phyloP scores from a whole-genome alignment of 2,113 vertebrate genomes.

The Corythaeola cristata region DNA sequence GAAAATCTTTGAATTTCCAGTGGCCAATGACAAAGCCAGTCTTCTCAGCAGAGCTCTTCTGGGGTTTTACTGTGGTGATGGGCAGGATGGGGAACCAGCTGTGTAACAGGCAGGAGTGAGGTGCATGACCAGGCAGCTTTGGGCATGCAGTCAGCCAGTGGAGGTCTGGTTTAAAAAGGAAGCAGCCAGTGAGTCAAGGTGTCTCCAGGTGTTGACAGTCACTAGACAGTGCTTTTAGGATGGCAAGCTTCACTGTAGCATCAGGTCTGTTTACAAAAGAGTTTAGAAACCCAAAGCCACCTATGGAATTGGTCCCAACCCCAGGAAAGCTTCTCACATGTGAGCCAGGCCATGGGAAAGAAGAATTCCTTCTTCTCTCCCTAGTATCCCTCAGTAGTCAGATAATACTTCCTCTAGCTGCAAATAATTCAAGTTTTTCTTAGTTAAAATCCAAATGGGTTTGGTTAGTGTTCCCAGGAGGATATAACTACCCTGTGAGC shows the following conservation, averaged over 20 bases:
- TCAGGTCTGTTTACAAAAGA: background rate
- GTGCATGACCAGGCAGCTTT: background rate
- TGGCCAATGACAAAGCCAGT: background rate
- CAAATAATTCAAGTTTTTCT: background rate
- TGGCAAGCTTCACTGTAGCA: background rate
- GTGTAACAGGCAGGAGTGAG: background rate
- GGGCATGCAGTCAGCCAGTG: accelerated
- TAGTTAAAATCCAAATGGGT: background rate
- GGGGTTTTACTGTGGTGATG: background rate
- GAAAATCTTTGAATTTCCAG: background rate
- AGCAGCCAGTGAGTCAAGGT: accelerated
- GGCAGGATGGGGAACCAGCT: background rate
- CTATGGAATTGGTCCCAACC: background rate
- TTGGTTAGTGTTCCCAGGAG: background rate
- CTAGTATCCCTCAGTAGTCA: background rate
- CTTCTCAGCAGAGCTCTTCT: background rate
- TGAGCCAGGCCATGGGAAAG: background rate
- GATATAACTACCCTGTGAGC: background rate
- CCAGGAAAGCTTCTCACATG: background rate
- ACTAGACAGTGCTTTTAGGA: background rate
- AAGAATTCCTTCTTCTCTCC: background rate
- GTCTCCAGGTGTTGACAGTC: background rate
- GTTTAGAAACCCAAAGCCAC: background rate
- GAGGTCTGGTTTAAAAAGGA: background rate
- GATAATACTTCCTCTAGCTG: background rate